Evolutionary conservation across 2,888 invertebrate genomes (phyloP), one percentile per base, ranked within the genome.

Genomic region (Bembecia ichneumoniformis): DNA sequence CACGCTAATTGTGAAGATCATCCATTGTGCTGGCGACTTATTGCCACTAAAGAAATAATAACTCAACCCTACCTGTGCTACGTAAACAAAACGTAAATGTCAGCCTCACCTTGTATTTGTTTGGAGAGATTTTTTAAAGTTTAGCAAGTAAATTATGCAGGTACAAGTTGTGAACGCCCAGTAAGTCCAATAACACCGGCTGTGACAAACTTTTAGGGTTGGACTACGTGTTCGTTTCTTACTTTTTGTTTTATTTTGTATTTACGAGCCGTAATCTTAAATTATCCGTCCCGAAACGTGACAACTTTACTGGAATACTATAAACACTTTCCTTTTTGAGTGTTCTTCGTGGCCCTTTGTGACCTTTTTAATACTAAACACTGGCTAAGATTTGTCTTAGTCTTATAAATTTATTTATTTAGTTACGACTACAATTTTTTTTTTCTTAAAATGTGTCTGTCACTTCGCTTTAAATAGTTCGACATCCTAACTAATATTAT

Each of bases 281-380:
- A 70, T 72, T 66, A 66, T 70, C 64, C 66, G 58, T 58, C 55
- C 63, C 58, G 52, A 60, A 62, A 70, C 70, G 72, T 71, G 71
- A 70, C 65, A 65, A 59, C 58, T 64, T 64, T 67, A 64, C 62
- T 51, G 36, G 58, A 64, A 58, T 53, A 58, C 43, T 49, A 36
- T 49, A 48, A 56, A 52, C 47, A 58, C 55, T 58, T 51, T 44
- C 34, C 43, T 58, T 28, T 28, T 28, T 50, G 48, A 47, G 35
- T 13, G 11, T 14, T 47, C 40, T n/a, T 2, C 40, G 40, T 40
- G 5, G 40, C 14, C 13, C 7, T 40, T 40, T 40, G 28, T 13
- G 40, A 5, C 13, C 5, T 5, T 40, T 13, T 11, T 40, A 40
- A 40, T 40, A 40, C 13, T 40, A 40, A 40, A 40, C 9, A 28